Base-by-base conservation (phyloP, 2,888 invertebrate genomes). In the Dorcus hopei region DNA sequence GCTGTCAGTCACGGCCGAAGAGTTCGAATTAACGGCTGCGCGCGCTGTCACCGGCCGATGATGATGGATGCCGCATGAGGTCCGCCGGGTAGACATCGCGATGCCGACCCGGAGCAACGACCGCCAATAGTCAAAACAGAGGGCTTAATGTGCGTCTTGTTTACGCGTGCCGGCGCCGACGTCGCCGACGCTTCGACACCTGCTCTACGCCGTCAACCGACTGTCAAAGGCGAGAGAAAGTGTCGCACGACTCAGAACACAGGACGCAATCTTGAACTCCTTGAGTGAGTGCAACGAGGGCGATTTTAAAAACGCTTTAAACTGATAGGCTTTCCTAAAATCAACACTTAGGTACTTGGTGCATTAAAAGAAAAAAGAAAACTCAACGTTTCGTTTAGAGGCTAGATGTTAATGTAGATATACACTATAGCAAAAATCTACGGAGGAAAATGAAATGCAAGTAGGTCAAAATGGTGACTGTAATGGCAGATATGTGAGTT, bases 121-220 rank as follows among this genome's bases (percentile, higher is more conserved):
- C 63, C 61, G 61, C 48, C 55, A 52, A 56, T 61, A 59, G 61
- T 61, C 68, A 68, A 66, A 67, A 67, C 63, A 68, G 52, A 58
- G 45, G 59, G 54, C 60, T 61, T 62, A 58, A 61, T 59, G 58
- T 62, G 58, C 59, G 59, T 58, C 64, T 57, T 68, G 65, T 68
- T 69, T 66, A 67, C 61, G 58, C 58, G 59, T 59, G 54, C 60
- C 62, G 69, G 68, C 69, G 69, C 68, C 69, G 64, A 61, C 53
- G 61, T 63, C 64, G 65, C 26, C 67, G 68, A 65, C 66, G 62
- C 65, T 68, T 69, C 67, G 61, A 67, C 69, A 69, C 69, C 69
- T 69, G 69, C 61, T 61, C 50, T 55, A 58, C 57, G 62, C 58
- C 65, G 65, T 69, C 69, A 69, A 55, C 61, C 42, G 56, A 54